These are phyloP conservation scores for Odontamblyopus rebecca DNA, from an alignment of 2,797 vertebrate genomes.

Conservation along the genomic window DNA sequence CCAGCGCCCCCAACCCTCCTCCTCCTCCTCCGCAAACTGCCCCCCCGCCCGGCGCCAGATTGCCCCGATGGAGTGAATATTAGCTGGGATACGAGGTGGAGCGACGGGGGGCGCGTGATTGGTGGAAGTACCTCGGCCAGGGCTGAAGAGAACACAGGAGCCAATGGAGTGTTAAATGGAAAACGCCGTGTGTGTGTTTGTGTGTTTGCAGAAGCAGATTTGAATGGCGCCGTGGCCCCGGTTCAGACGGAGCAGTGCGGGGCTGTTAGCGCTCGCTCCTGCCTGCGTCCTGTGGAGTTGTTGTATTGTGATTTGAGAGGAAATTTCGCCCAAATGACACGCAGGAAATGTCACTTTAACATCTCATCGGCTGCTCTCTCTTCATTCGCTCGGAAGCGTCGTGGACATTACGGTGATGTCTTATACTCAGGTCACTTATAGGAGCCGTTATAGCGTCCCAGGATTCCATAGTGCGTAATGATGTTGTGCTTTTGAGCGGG, in stretches of 20 bases:
- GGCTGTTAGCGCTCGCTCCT: constrained; percentile 4
- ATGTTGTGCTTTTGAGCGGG: no score
- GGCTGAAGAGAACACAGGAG: constrained; percentile 75
- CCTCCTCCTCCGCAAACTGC: constrained; percentile 16
- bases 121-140: constrained; percentile 64
- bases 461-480: no score
- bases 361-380: constrained; percentile 11
- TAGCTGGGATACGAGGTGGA: constrained; percentile 65
- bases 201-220: constrained; percentile 86
- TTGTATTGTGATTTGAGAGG: constrained; percentile 35
- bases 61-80: constrained; percentile 58
- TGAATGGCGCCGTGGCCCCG: constrained; percentile 79
- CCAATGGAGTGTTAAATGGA: constrained; percentile 90
- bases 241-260: constrained; percentile 36
- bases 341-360: background rate
- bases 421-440: background rate
- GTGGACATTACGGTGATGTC: background rate
- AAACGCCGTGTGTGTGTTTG: constrained; percentile 69
- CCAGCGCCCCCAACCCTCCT: constrained; percentile 23
- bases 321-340: constrained; percentile 9
- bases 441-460: background rate
- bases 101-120: constrained; percentile 69
- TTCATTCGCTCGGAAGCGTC: background rate
- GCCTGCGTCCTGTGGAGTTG: constrained; percentile 21
- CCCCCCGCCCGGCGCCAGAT: constrained; percentile 50